These are phyloP conservation scores for Scaptomyza tumidula DNA, from an alignment of 2,888 invertebrate species.

Conservation along the genomic window DNA sequence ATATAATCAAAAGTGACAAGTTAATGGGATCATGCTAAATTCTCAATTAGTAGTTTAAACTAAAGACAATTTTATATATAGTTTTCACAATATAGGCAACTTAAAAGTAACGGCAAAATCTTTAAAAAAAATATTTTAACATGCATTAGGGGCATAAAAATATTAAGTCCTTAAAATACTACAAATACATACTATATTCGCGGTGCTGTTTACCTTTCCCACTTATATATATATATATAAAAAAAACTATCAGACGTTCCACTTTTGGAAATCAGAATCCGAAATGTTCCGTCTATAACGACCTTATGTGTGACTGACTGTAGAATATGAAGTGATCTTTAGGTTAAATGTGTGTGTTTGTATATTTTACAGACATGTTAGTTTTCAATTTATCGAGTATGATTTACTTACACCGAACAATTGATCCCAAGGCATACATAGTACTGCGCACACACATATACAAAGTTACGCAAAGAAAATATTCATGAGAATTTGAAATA, in stretches of 20 bases:
- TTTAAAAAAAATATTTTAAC: neutral
- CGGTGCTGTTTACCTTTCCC: constrained; percentile 26
- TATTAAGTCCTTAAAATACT: constrained; percentile 3
- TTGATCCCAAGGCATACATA: constrained; percentile 95
- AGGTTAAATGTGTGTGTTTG: constrained; percentile 25
- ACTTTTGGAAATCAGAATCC: constrained; percentile 5
- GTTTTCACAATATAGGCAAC: constrained; percentile 10
- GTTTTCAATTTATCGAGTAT: constrained; percentile 32
- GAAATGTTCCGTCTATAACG: neutral
- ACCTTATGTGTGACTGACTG: constrained; percentile 25
- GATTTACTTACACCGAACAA: constrained; percentile 94
- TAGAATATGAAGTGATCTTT: constrained; percentile 36
- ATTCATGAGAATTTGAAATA: constrained; percentile 56
- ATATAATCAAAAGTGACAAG: constrained; percentile 17
- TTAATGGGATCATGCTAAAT: constrained; percentile 34
- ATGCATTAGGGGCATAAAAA: constrained; percentile 24
- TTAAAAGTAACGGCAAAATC: constrained; percentile 4
- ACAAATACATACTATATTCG: constrained; percentile 2
- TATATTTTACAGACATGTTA: constrained; percentile 23
- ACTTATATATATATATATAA: neutral
- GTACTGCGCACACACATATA: constrained; percentile 86
- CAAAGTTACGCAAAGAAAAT: constrained; percentile 52
- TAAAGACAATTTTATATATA: constrained; percentile 9
- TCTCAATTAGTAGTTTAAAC: constrained; percentile 22
- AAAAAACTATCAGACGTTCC: neutral